Evolutionary conservation across 1,140 invertebrate species (phyloP).

Genomic region (Reticulitermes speratus): DNA sequence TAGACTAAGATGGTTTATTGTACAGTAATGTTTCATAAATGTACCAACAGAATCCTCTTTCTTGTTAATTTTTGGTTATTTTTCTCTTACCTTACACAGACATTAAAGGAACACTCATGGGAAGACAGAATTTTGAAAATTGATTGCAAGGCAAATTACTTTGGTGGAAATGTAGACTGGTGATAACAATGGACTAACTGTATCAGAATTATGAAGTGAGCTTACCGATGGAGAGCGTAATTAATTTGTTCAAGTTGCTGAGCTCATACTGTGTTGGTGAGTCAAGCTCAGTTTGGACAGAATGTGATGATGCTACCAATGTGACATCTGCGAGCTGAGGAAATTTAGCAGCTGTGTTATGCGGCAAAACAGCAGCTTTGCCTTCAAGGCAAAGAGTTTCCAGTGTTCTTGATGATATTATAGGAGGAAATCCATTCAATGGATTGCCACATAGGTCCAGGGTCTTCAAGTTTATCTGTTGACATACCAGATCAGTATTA

Average conservation of each 20-base stretch:
- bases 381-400: constrained; percentile 18
- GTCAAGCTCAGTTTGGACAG: neutral
- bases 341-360: neutral
- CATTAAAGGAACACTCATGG: too few relatives aligned
- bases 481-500: neutral
- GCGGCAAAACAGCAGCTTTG: constrained; percentile 4
- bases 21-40: too few relatives aligned
- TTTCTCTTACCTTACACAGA: too few relatives aligned
- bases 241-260: neutral
- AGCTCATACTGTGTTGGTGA: neutral
- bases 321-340: neutral
- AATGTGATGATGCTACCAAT: neutral
- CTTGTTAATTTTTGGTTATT: too few relatives aligned
- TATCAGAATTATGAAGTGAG: too few relatives aligned
- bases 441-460: constrained; percentile 24
- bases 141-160: too few relatives aligned
- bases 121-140: too few relatives aligned
- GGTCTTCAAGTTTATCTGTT: constrained; percentile 17
- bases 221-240: neutral
- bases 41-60: too few relatives aligned
- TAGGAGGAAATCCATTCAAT: neutral
- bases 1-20: too few relatives aligned
- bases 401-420: neutral
- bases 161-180: too few relatives aligned
- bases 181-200: too few relatives aligned